Evolutionary conservation across 2,888 invertebrate species (phyloP).

Genomic region (Prostheceraeus crozeri): DNA sequence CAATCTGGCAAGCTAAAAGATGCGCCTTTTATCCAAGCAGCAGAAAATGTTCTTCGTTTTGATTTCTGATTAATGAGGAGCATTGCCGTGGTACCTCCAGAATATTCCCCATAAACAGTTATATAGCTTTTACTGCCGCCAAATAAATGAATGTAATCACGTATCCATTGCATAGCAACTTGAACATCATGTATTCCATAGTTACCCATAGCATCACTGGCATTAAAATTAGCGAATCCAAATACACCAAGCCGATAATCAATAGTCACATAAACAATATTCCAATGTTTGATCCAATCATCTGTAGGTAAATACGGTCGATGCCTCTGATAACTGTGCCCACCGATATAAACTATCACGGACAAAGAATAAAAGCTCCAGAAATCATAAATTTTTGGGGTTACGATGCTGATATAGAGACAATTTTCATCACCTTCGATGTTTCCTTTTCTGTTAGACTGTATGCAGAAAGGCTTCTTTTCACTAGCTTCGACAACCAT

Average conservation of each 20-base stretch:
- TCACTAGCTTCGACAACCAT: background rate
- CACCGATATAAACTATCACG: conserved; percentile 21
- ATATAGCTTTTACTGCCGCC: conserved; percentile 8
- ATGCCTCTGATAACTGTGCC: conserved; percentile 19
- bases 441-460: background rate
- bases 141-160: conserved; percentile 10
- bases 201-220: conserved; percentile 9
- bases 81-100: conserved; percentile 24
- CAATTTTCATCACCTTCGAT: background rate
- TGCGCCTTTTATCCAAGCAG: conserved; percentile 14
- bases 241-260: conserved; percentile 28
- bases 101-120: conserved; percentile 18
- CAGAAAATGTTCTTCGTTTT: conserved; percentile 19
- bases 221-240: conserved; percentile 28
- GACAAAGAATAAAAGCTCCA: background rate
- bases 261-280: conserved; percentile 19
- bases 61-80: background rate
- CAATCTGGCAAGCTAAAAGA: conserved; percentile 10
- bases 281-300: background rate
- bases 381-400: background rate
- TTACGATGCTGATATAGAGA: background rate
- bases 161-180: conserved; percentile 14
- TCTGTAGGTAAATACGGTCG: conserved; percentile 2
- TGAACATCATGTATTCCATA: conserved; percentile 23
- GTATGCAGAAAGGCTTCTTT: background rate